Evolutionary conservation across 2,113 vertebrate genomes (phyloP), one percentile per base, ranked within the genome.

Genomic region (Bubo scandiacus): DNA sequence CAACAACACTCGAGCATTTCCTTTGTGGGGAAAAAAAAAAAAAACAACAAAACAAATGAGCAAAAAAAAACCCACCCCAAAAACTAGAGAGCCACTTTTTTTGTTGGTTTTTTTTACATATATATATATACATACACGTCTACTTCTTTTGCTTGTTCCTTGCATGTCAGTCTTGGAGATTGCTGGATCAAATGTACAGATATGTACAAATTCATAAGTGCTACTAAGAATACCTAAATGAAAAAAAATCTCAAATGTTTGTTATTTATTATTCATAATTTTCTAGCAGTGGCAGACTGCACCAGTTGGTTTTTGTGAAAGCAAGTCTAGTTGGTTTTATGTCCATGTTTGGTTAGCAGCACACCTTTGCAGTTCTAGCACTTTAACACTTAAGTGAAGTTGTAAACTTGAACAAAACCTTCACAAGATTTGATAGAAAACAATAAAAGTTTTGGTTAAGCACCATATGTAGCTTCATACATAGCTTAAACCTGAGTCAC

Each of bases 111-210:
- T 14, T 25, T 59, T 68, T 36, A 3, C 12, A 9, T 49, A 5
- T 29, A 2, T 42, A 5, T 19, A 4, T 19, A 15, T 38, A 17
- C 25, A 15, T 3, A 11, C 29, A 4, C 7, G 22, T 34, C 4
- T 67, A 34, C 38, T 38, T 66, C 5, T 57, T 85, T 66, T 91
- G 27, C 42, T 77, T 91, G 52, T 5, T 81, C 8, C 29, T 85
- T 68, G 20, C 40, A 36, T 43, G 8, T 42, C 30, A 72, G 9
- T 61, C 71, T 61, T 27, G 3, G 55, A 80, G 34, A 26, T 4
- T 72, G 12, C 57, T 77, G 23, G 12, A 21, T 75, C 14, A 85
- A 61, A 81, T 45, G 43, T 45, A 45, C 43, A 45, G 74, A 66
- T 59, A 23, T 1, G 7, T 4, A 26, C 5, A 26, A 43, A 77